These are phyloP conservation scores for Harpagus bidentatus DNA, from an alignment of 2,113 vertebrate genomes.

Conservation along the genomic window DNA sequence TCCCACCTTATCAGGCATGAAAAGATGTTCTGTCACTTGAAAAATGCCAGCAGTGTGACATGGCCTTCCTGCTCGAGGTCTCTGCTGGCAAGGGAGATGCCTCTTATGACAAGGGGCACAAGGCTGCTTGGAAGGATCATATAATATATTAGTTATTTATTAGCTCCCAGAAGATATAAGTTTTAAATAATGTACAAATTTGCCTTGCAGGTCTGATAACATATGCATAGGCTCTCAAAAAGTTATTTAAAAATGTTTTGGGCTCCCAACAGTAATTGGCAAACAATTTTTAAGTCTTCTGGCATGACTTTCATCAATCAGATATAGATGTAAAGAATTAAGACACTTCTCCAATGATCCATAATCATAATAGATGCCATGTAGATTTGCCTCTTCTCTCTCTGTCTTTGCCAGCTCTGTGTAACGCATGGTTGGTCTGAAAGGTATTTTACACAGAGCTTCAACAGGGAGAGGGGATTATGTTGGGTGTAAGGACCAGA, in stretches of 20 bases:
- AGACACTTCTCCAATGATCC: not conserved
- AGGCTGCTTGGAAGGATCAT: not conserved
- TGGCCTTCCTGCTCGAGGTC: not conserved
- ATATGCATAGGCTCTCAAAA: not conserved
- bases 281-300: not conserved
- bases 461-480: not conserved
- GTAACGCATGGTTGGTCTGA: not conserved
- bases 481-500: not conserved
- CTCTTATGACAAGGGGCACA: not conserved
- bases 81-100: not conserved
- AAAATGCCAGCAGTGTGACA: not conserved
- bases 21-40: not conserved
- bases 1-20: not conserved
- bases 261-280: not conserved
- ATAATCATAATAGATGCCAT: accelerated
- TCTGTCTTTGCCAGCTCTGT: not conserved
- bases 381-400: not conserved
- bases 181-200: not conserved
- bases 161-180: not conserved
- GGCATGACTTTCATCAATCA: accelerated
- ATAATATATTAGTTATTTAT: not conserved
- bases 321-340: not conserved
- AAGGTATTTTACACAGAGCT: not conserved
- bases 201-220: not conserved
- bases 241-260: not conserved